Evolutionary conservation across 2,888 invertebrate genomes (phyloP).

Genomic region (Arrhopalites spinosus): DNA sequence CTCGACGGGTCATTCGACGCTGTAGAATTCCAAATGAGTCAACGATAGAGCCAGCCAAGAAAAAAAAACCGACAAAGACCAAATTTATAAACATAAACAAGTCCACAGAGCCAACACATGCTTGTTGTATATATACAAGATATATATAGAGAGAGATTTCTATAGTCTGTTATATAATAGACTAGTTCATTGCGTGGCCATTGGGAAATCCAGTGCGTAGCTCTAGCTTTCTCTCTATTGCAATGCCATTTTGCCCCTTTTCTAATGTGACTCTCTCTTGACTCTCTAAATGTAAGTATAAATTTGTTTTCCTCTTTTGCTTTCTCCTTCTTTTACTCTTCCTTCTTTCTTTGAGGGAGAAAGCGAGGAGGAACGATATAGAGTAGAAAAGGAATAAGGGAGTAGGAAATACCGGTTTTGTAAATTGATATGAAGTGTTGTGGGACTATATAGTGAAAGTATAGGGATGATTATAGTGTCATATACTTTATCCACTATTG

Average conservation of each 20-base stretch:
- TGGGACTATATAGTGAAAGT: too few relatives aligned
- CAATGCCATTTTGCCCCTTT: too few relatives aligned
- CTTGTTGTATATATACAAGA: too few relatives aligned
- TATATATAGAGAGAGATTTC: not conserved
- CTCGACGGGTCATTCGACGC: not conserved
- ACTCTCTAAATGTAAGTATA: not conserved
- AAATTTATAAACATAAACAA: conserved; percentile 10
- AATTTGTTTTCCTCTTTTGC: not conserved
- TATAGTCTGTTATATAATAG: not conserved
- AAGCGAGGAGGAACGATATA: not conserved
- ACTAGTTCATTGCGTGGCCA: not conserved
- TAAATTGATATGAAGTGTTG: too few relatives aligned
- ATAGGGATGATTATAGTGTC: too few relatives aligned
- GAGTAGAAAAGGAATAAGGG: not conserved
- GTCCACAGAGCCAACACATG: not conserved
- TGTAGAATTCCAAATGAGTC: conserved; percentile 15
- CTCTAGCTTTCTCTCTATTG: too few relatives aligned
- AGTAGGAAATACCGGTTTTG: not conserved
- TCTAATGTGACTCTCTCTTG: not conserved
- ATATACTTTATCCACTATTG: too few relatives aligned
- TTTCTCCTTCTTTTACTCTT: not conserved
- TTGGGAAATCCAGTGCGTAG: not conserved
- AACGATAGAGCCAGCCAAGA: not conserved
- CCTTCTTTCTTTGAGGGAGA: not conserved
- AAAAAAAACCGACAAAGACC: conserved; percentile 1